Evolutionary conservation across 1,140 invertebrate species (phyloP).

Genomic region (Mercenaria mercenaria): DNA sequence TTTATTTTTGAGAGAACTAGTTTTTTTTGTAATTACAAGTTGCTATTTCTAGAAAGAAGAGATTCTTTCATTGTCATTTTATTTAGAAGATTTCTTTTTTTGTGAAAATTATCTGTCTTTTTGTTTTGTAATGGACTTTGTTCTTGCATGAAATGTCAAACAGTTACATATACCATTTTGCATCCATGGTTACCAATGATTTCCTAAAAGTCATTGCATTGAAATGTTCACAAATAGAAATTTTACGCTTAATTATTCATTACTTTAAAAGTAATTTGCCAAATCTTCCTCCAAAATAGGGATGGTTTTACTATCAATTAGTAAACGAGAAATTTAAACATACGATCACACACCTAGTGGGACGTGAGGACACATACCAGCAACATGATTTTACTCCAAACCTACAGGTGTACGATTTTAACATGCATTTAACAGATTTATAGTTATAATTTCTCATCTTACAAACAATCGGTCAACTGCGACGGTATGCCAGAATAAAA

Average conservation of each 20-base stretch:
- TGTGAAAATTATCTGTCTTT: too few species aligned
- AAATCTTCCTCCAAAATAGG: neutral
- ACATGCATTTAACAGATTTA: slow-evolving; percentile 1
- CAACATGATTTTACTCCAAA: neutral
- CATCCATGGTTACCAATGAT: neutral
- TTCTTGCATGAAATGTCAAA: too few species aligned
- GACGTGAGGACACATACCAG: neutral
- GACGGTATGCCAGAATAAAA: neutral
- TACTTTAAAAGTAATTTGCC: neutral
- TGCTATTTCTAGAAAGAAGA: too few species aligned
- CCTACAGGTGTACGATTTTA: neutral
- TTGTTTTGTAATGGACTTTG: too few species aligned
- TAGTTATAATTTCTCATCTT: slow-evolving; percentile 26
- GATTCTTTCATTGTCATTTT: too few species aligned
- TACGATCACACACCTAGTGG: neutral
- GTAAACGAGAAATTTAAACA: slow-evolving; percentile 11
- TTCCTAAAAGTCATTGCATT: neutral
- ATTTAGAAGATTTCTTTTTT: too few species aligned
- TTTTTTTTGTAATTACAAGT: too few species aligned
- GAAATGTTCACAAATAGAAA: neutral
- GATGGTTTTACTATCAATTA: slow-evolving; percentile 8
- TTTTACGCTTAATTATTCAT: slow-evolving; percentile 20
- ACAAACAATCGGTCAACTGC: neutral
- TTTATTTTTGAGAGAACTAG: too few species aligned
- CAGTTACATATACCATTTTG: too few species aligned